Evolutionary conservation across 2,113 vertebrate species (phyloP).

Genomic region (Tinamus guttatus): DNA sequence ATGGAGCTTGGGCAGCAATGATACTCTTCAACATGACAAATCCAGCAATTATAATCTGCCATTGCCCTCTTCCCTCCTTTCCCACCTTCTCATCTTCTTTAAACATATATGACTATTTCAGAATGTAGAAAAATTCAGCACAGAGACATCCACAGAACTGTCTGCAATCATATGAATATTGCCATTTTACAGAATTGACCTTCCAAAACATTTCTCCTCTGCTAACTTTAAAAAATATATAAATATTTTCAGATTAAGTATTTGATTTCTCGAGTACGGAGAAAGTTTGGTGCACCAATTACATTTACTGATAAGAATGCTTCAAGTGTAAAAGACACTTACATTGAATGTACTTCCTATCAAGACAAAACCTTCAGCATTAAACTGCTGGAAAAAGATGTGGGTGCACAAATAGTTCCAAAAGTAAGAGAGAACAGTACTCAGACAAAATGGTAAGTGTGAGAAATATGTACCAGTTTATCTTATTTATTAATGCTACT

Average conservation of each 20-base stretch:
- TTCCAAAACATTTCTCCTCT: neutral
- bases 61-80: neutral
- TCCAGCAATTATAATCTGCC: neutral
- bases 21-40: neutral
- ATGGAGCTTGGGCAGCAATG: neutral
- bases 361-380: slow-evolving; percentile 85
- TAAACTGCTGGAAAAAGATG: slow-evolving; percentile 81
- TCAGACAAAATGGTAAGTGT: slow-evolving; percentile 88
- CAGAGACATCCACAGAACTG: neutral
- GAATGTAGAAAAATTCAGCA: neutral
- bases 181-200: neutral
- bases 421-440: slow-evolving; percentile 72
- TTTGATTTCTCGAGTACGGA: slow-evolving; percentile 79
- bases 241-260: slow-evolving; percentile 80
- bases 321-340: slow-evolving; percentile 74
- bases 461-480: neutral
- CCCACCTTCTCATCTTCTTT: neutral
- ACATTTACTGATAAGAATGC: slow-evolving; percentile 81
- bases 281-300: slow-evolving; percentile 77
- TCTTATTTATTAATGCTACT: neutral
- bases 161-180: neutral
- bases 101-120: neutral
- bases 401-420: slow-evolving; percentile 78
- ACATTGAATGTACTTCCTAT: slow-evolving; percentile 83
- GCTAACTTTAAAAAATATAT: neutral